phyloP scores from a whole-genome alignment of 2,797 vertebrate genomes.

The Typhlichthys subterraneus region DNA sequence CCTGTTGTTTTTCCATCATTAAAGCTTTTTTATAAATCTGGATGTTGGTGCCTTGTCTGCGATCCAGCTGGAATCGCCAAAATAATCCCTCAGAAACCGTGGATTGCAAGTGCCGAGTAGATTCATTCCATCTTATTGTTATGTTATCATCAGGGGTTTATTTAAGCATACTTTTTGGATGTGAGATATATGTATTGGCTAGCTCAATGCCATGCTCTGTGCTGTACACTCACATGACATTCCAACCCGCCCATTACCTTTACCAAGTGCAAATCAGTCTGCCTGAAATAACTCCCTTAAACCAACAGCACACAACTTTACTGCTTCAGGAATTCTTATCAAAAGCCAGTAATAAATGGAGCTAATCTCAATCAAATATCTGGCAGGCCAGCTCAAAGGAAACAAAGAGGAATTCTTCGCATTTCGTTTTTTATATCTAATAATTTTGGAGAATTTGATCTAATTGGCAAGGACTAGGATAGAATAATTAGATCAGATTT shows the following conservation, averaged over 20 bases:
- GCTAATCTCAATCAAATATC: conserved; percentile 52
- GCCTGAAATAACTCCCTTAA: conserved; percentile 65
- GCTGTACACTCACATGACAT: conserved; percentile 36
- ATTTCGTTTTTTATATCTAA: conserved; percentile 2
- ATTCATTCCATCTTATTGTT: conserved; percentile 12
- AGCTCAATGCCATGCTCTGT: conserved; percentile 15
- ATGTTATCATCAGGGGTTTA: conserved; percentile 38
- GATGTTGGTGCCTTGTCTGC: conserved; percentile 47
- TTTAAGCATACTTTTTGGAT: conserved; percentile 29
- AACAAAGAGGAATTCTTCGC: conserved; percentile 30
- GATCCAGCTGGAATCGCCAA: conserved; percentile 52
- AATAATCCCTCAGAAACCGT: conserved; percentile 14
- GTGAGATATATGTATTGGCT: conserved; percentile 22
- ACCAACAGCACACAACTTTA: conserved; percentile 42
- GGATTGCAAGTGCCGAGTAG: conserved; percentile 19
- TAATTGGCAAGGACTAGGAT: no score
- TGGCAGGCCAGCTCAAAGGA: conserved; percentile 26
- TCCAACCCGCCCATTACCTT: conserved; percentile 57
- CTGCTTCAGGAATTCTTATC: conserved; percentile 60
- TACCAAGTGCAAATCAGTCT: conserved; percentile 60
- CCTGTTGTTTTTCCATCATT: conserved; percentile 64
- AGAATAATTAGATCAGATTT: neutral
- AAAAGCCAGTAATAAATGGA: conserved; percentile 53
- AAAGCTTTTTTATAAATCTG: conserved; percentile 51
- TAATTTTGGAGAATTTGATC: neutral